Conservation (phyloP, 2,888 invertebrate genomes). For the Thumatha senex region DNA sequence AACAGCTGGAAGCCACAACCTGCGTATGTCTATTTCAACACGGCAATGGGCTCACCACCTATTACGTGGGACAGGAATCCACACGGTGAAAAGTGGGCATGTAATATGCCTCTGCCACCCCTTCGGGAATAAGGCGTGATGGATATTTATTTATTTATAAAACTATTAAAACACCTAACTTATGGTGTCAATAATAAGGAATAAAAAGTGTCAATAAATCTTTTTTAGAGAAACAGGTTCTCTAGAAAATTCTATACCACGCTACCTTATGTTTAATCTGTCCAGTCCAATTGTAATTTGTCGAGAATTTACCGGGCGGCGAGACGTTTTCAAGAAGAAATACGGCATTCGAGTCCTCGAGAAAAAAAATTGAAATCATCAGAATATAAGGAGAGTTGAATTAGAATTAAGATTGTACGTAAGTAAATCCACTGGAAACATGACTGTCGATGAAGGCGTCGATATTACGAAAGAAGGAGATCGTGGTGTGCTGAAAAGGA, state of each 20-base stretch:
- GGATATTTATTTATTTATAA: too few species aligned
- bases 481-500: constrained; percentile 91
- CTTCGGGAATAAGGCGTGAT: too few species aligned
- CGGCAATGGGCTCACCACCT: too few species aligned
- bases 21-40: too few species aligned
- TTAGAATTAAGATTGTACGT: neutral
- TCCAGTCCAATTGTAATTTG: constrained; percentile 1
- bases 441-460: constrained; percentile 74
- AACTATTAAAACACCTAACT: too few species aligned
- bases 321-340: neutral
- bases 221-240: constrained; percentile 4
- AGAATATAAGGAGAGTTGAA: neutral
- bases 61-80: too few species aligned
- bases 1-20: too few species aligned
- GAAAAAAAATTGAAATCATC: constrained; percentile 5
- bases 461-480: constrained; percentile 79
- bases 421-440: constrained; percentile 26
- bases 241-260: constrained; percentile 42
- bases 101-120: too few species aligned
- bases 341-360: constrained; percentile 13
- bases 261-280: constrained; percentile 24
- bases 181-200: too few species aligned
- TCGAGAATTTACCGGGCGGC: constrained; percentile 12
- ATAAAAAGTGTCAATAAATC: too few species aligned
- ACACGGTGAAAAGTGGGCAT: too few species aligned